These are phyloP conservation scores for Betta splendens DNA, from an alignment of 2,797 vertebrate genomes.

Conservation along the genomic window DNA sequence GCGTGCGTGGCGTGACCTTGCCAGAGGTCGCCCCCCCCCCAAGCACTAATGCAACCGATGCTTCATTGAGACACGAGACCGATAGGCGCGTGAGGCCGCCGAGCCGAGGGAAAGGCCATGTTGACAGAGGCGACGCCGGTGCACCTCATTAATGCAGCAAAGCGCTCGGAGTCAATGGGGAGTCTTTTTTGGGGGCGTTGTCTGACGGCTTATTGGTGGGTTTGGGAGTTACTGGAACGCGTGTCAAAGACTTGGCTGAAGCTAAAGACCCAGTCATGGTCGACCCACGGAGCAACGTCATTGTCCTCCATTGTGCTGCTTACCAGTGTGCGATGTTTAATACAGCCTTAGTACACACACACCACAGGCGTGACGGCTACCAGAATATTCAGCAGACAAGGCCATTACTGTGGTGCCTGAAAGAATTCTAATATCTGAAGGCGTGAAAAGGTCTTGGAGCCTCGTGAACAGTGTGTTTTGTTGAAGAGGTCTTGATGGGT, in stretches of 20 bases:
- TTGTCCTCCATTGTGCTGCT: too few relatives aligned
- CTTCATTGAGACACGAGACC: too few relatives aligned
- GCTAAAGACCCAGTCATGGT: neutral
- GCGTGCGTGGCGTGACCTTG: slow-evolving; percentile 64
- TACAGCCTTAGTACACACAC: too few relatives aligned
- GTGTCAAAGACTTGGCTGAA: neutral
- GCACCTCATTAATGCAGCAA: neutral
- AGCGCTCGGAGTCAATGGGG: slow-evolving; percentile 4
- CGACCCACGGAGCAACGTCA: neutral
- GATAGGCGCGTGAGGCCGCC: neutral
- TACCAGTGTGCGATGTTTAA: neutral
- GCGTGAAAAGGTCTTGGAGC: neutral
- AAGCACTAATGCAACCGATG: slow-evolving; percentile 43
- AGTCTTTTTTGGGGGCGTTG: slow-evolving; percentile 17
- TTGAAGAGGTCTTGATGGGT: neutral
- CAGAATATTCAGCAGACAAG: too few relatives aligned
- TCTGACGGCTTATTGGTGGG: slow-evolving; percentile 25
- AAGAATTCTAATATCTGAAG: neutral
- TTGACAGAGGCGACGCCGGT: slow-evolving; percentile 2
- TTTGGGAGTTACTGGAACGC: neutral
- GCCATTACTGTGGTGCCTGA: too few relatives aligned
- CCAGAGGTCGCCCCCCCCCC: slow-evolving; percentile 73
- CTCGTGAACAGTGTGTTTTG: too few relatives aligned
- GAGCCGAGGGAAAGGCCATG: neutral
- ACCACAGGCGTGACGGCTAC: too few relatives aligned